Percentiles rank a stretch among this genome's conserved stretches.
phyloP scores from a whole-genome alignment of 2,888 invertebrate genomes.

The Clanis bilineata region DNA sequence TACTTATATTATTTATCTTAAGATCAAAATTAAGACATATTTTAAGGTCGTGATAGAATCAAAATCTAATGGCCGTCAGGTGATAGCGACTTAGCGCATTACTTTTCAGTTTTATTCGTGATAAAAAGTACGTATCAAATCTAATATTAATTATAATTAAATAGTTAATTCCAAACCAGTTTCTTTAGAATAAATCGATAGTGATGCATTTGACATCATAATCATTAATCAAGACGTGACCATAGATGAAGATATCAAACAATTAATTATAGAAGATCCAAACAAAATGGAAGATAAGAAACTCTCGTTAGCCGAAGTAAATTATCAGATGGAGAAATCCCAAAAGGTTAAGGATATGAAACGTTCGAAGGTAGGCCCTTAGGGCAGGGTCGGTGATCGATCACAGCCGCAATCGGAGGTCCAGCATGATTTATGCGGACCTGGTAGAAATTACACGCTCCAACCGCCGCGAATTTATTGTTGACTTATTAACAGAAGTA shows the following conservation, averaged over 20 bases:
- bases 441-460: slow-evolving; percentile 42
- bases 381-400: slow-evolving; percentile 45
- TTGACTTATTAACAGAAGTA: slow-evolving; percentile 24
- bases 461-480: slow-evolving; percentile 35
- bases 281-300: background rate
- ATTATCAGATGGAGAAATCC: background rate
- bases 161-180: too few relatives aligned
- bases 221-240: too few relatives aligned
- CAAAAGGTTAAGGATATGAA: background rate
- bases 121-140: too few relatives aligned
- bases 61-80: too few relatives aligned
- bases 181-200: too few relatives aligned
- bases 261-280: background rate
- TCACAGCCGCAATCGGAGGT: slow-evolving; percentile 40
- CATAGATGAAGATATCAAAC: background rate
- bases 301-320: background rate
- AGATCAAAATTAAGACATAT: too few relatives aligned
- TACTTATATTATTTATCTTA: too few relatives aligned
- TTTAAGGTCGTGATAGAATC: too few relatives aligned
- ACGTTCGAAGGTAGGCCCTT: slow-evolving; percentile 4
- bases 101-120: too few relatives aligned
- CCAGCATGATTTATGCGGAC: slow-evolving; percentile 42
- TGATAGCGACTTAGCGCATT: too few relatives aligned
- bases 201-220: too few relatives aligned
- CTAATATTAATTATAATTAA: too few relatives aligned